A percentile compares a stretch with the other conserved stretches of the same genome.
Evolutionary conservation across 2,113 vertebrate species (phyloP).

Genomic region (Siniperca chuatsi): DNA sequence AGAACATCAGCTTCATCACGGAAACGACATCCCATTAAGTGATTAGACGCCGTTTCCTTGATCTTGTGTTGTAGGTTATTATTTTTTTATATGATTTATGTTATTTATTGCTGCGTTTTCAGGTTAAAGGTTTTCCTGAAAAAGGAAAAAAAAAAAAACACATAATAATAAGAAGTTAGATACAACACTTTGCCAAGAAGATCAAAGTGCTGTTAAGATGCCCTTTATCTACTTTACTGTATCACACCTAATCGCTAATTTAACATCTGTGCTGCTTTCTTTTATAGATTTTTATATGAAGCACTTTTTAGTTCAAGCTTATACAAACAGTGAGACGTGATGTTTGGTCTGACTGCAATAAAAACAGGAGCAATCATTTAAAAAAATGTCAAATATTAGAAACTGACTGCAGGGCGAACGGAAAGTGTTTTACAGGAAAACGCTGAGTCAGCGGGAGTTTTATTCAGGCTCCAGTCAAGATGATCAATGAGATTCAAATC

Average conservation of each 20-base stretch:
- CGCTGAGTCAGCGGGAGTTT: slow-evolving; percentile 18
- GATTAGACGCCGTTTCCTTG: no score
- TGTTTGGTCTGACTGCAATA: neutral
- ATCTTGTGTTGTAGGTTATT: no score
- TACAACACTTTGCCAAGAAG: neutral
- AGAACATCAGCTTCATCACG: no score
- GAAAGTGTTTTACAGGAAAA: neutral
- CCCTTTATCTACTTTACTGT: neutral
- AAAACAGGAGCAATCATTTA: neutral
- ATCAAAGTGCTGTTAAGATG: neutral
- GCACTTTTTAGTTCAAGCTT: no score
- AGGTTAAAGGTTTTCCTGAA: no score
- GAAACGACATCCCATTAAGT: no score
- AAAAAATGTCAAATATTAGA: neutral
- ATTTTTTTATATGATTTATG: no score
- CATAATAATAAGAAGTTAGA: neutral
- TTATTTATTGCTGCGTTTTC: neutral
- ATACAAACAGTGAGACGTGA: neutral
- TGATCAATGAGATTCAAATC: slow-evolving; percentile 25
- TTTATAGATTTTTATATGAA: neutral
- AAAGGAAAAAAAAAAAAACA: no score
- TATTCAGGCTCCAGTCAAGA: neutral
- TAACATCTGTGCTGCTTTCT: neutral
- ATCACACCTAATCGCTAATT: neutral
- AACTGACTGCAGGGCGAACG: neutral